Evolutionary conservation across 23 tunicate genomes (phyloP), one percentile per base, ranked within the genome.

Genomic region (Ciona savignyi): DNA sequence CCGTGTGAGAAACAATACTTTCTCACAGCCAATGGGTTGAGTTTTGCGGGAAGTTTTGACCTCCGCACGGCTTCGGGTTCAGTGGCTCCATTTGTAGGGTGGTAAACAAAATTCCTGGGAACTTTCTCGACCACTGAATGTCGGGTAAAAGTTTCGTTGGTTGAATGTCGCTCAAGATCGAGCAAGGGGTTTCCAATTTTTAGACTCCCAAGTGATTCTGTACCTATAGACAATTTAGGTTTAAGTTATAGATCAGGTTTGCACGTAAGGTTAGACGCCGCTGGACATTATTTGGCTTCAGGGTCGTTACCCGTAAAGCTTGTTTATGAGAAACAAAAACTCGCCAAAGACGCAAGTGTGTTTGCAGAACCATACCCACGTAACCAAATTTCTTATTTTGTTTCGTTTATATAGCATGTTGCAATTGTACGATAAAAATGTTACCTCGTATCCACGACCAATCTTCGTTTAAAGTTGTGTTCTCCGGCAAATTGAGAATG

Each of bases 361-460:
- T n/a, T n/a, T n/a, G n/a, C n/a, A n/a, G n/a, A n/a, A n/a, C n/a
- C n/a, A n/a, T n/a, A n/a, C n/a, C n/a, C n/a, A n/a, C n/a, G n/a
- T n/a, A n/a, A n/a, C n/a, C n/a, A n/a, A n/a, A n/a, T n/a, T n/a
- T n/a, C n/a, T n/a, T n/a, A n/a, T n/a, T n/a, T n/a, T n/a, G n/a
- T n/a, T n/a, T n/a, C n/a, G n/a, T n/a, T n/a, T n/a, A n/a, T n/a
- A n/a, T n/a, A n/a, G n/a, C n/a, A n/a, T n/a, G n/a, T n/a, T n/a
- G n/a, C n/a, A n/a, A n/a, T n/a, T n/a, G n/a, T n/a, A n/a, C n/a
- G n/a, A n/a, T n/a, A n/a, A n/a, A n/a, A n/a, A n/a, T n/a, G n/a
- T n/a, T 49, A 82, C 96, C 96, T 66, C 81, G 51, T 3, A 88
- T 77, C 96, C 96, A 88, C 31, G 84, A 72, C 87, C 86, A 82